These are phyloP conservation scores for Trissolcus japonicus DNA, from an alignment of 2,888 invertebrate genomes.

Conservation along the genomic window DNA sequence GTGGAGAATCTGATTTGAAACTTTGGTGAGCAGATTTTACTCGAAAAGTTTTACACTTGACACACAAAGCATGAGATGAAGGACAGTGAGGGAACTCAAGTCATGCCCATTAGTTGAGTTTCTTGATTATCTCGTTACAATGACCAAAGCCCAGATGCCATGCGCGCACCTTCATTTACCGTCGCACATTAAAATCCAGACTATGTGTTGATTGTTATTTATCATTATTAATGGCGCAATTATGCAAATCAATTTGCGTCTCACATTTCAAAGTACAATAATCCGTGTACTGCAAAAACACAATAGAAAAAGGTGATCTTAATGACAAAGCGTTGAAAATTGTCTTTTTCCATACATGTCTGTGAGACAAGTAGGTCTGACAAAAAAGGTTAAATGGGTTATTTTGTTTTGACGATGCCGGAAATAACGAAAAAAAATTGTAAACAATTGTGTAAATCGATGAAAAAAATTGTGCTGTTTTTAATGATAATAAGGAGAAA, in stretches of 20 bases:
- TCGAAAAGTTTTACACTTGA: constrained; percentile 13
- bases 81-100: constrained; percentile 34
- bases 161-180: constrained; percentile 18
- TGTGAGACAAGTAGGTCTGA: too few relatives aligned
- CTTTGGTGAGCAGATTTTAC: constrained; percentile 10
- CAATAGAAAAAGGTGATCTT: too few relatives aligned
- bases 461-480: too few relatives aligned
- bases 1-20: constrained; percentile 2
- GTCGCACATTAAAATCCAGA: constrained; percentile 12
- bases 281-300: background rate
- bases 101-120: constrained; percentile 31
- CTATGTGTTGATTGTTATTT: constrained; percentile 24
- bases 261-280: constrained; percentile 22
- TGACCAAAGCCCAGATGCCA: constrained; percentile 35
- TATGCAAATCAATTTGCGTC: constrained; percentile 31
- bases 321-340: too few relatives aligned
- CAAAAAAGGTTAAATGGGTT: too few relatives aligned
- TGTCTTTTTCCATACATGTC: too few relatives aligned
- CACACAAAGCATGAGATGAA: constrained; percentile 38
- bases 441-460: constrained; percentile 5
- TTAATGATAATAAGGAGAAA: too few relatives aligned
- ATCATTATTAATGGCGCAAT: constrained; percentile 28
- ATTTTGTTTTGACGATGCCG: background rate
- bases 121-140: constrained; percentile 39
- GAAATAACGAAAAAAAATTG: background rate